phyloP scores from a whole-genome alignment of 2,888 invertebrate genomes.

The Amiota mariae region DNA sequence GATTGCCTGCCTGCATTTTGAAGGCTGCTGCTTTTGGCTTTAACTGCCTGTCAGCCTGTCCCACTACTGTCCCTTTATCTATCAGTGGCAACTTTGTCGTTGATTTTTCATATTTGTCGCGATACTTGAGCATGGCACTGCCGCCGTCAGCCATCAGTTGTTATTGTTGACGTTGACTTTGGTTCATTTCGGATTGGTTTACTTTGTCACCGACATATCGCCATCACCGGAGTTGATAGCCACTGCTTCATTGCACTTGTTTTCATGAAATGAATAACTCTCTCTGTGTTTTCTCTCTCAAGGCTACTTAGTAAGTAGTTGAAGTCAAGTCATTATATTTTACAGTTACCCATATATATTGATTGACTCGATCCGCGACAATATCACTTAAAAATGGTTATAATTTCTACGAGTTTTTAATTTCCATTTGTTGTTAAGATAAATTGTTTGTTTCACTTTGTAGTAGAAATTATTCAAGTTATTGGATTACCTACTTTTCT shows the following conservation, averaged over 20 bases:
- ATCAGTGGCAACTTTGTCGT: neutral
- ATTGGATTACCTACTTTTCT: constrained; percentile 14
- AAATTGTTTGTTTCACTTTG: too few species aligned
- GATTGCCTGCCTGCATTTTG: too few species aligned
- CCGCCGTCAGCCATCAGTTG: neutral
- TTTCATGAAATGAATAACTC: neutral
- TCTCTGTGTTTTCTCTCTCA: constrained; percentile 1
- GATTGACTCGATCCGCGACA: neutral
- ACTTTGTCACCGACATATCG: too few species aligned
- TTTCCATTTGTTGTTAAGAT: constrained; percentile 3
- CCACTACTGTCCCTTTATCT: neutral
- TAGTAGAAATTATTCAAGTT: neutral
- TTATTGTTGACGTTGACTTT: constrained; percentile 9
- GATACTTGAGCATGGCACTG: neutral
- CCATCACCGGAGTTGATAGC: constrained; percentile 35
- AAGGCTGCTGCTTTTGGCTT: too few species aligned
- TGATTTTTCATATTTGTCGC: constrained; percentile 5
- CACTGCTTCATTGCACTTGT: constrained; percentile 44
- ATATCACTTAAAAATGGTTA: neutral
- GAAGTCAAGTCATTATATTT: neutral
- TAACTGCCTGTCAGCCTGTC: too few species aligned
- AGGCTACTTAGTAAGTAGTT: constrained; percentile 38
- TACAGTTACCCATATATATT: neutral
- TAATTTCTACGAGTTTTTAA: constrained; percentile 3
- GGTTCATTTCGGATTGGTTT: too few species aligned